phyloP scores from a whole-genome alignment of 2,888 invertebrate species.

The Gasteruption jaculator region DNA sequence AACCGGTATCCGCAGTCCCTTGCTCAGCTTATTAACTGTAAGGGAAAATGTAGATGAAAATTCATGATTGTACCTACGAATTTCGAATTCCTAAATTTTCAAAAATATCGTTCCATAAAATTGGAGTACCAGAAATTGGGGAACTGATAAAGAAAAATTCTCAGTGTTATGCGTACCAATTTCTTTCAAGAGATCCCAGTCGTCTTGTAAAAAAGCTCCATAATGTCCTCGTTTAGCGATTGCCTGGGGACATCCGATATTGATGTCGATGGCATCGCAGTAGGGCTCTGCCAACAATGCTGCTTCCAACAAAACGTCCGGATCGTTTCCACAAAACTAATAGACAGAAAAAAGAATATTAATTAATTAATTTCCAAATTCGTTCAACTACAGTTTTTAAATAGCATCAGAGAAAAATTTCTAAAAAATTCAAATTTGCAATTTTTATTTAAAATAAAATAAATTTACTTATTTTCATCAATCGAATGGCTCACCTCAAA shows the following conservation, averaged over 20 bases:
- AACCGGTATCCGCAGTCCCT: slow-evolving; percentile 78
- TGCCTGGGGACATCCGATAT: slow-evolving; percentile 96
- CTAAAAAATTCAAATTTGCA: neutral
- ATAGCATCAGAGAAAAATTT: slow-evolving; percentile 5
- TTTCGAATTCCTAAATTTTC: neutral
- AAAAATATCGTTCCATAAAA: too few relatives aligned
- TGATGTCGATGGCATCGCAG: slow-evolving; percentile 95
- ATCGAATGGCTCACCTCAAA: too few relatives aligned
- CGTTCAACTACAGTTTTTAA: neutral
- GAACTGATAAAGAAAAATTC: slow-evolving; percentile 3
- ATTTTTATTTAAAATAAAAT: neutral
- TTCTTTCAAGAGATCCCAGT: slow-evolving; percentile 79
- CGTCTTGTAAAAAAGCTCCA: slow-evolving; percentile 94
- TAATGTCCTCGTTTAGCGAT: slow-evolving; percentile 96
- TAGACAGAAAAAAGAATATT: slow-evolving; percentile 24
- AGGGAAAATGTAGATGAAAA: slow-evolving; percentile 31
- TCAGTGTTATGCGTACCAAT: slow-evolving; percentile 62
- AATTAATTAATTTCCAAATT: slow-evolving; percentile 11
- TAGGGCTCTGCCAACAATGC: slow-evolving; percentile 78
- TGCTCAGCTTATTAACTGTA: slow-evolving; percentile 67
- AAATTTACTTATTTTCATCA: neutral
- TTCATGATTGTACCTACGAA: neutral
- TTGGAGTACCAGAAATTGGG: too few relatives aligned
- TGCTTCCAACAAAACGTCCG: slow-evolving; percentile 80
- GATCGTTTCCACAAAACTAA: slow-evolving; percentile 97